These are phyloP conservation scores for Myanophis thanlyinensis DNA, from an alignment of 2,113 vertebrate genomes.

Conservation along the genomic window DNA sequence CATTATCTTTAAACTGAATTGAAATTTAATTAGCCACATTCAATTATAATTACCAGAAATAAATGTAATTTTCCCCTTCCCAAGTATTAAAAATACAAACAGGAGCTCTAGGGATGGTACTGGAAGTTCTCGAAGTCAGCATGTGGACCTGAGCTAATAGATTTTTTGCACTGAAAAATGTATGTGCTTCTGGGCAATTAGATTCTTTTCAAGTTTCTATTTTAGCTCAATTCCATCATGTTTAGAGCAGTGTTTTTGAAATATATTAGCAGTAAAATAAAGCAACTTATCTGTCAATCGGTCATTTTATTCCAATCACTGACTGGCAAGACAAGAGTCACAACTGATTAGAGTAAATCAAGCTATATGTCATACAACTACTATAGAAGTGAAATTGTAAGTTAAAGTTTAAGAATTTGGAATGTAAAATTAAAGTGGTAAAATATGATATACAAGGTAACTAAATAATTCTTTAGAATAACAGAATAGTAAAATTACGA, in stretches of 20 bases:
- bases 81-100: too few relatives aligned
- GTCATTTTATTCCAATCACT: not conserved
- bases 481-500: too few relatives aligned
- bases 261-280: constrained; percentile 16
- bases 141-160: not conserved
- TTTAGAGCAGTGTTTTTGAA: constrained; percentile 18
- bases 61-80: too few relatives aligned
- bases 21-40: too few relatives aligned
- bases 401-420: not conserved
- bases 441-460: not conserved
- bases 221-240: constrained; percentile 18
- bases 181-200: not conserved
- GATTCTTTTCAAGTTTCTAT: not conserved
- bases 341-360: not conserved
- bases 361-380: not conserved
- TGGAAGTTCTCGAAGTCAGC: too few relatives aligned
- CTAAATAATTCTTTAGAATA: not conserved
- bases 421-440: not conserved
- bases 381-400: not conserved
- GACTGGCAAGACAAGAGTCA: not conserved
- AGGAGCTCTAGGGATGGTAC: too few relatives aligned
- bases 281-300: constrained; percentile 7
- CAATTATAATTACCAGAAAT: too few relatives aligned
- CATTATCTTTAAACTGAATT: too few relatives aligned
- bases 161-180: not conserved